Conservation (phyloP, 2,113 vertebrate species). For the Cyanoderma ruficeps region DNA sequence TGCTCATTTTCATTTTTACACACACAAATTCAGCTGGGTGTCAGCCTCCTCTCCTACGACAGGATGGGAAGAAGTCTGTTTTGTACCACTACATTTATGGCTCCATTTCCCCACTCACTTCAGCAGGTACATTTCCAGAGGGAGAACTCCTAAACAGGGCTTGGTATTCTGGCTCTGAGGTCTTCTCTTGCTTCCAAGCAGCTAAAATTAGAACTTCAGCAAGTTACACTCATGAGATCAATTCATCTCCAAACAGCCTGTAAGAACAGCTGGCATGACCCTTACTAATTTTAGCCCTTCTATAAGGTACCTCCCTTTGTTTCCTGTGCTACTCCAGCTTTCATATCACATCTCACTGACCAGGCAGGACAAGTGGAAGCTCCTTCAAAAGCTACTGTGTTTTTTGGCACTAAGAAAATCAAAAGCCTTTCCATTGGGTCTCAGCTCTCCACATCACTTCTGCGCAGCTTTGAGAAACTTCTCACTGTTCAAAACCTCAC, state of each 20-base stretch:
- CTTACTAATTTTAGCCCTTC: neutral
- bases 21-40: neutral
- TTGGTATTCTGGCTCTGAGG: neutral
- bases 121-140: neutral
- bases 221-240: neutral
- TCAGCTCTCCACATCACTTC: neutral
- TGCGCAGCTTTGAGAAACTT: neutral
- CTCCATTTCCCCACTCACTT: neutral
- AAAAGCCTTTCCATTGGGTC: neutral
- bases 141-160: neutral
- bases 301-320: neutral
- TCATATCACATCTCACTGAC: neutral
- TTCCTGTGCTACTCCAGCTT: neutral
- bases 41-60: neutral
- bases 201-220: neutral
- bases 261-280: neutral
- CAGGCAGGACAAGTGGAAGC: neutral
- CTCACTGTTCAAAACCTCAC: neutral
- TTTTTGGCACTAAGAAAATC: neutral
- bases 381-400: neutral
- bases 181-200: neutral
- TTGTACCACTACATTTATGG: neutral
- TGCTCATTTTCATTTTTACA: neutral
- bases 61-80: neutral
- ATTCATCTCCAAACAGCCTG: neutral